A percentile compares a stretch with the other conserved stretches of the same genome.
Conservation (phyloP, 2,888 invertebrate species). For the Ecliptopera silaceata region DNA sequence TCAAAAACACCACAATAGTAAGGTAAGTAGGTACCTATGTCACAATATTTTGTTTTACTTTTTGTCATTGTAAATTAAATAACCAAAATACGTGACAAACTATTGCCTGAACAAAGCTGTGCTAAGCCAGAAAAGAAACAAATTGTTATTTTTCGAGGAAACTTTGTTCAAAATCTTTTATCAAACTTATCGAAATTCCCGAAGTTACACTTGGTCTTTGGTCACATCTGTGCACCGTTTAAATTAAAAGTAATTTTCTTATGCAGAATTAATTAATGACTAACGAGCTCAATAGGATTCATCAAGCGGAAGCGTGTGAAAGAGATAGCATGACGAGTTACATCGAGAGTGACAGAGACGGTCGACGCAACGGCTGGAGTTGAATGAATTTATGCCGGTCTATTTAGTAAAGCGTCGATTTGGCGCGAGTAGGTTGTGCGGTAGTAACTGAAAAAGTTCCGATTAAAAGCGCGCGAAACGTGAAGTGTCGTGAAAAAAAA, state of each 20-base stretch:
- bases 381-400: conserved; percentile 82
- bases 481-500: conserved; percentile 29
- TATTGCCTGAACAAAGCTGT: too few species aligned
- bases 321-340: conserved; percentile 45
- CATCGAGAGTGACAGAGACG: conserved; percentile 48
- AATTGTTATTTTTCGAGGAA: neutral
- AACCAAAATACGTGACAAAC: too few species aligned
- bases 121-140: too few species aligned
- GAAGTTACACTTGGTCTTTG: conserved; percentile 40
- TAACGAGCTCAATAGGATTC: conserved; percentile 83
- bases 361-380: conserved; percentile 64
- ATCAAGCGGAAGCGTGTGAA: conserved; percentile 76
- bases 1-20: too few species aligned
- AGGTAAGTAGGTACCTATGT: too few species aligned
- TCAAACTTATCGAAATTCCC: conserved; percentile 16
- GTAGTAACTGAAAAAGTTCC: conserved; percentile 36
- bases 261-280: conserved; percentile 83
- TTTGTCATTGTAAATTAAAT: too few species aligned
- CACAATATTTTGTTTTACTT: too few species aligned
- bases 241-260: conserved; percentile 83
- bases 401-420: conserved; percentile 81
- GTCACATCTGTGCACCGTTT: conserved; percentile 73
- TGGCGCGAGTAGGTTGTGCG: conserved; percentile 74
- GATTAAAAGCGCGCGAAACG: conserved; percentile 67
- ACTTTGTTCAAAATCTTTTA: neutral